Percentiles rank a stretch among this genome's conserved stretches.
These are phyloP conservation scores for Pygmarrhopalites habei DNA, from an alignment of 1,140 invertebrate species.

Conservation along the genomic window DNA sequence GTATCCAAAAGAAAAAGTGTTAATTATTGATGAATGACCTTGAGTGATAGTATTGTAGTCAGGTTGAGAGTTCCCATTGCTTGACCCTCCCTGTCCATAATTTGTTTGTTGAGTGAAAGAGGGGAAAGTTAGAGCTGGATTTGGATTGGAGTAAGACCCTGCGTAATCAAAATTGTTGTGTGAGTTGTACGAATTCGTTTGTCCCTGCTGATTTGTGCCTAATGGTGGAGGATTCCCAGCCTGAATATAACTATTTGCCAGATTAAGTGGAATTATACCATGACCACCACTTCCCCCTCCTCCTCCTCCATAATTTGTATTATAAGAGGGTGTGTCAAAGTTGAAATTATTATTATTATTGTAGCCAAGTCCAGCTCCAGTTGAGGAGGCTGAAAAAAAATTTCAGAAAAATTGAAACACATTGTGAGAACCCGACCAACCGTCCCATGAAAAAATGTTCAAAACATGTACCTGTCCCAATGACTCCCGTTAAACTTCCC, in stretches of 20 bases:
- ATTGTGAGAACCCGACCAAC: too few relatives aligned
- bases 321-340: constrained; percentile 10
- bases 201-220: background rate
- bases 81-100: background rate
- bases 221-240: background rate
- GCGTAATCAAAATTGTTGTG: background rate
- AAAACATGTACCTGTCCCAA: too few relatives aligned
- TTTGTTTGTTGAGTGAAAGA: too few relatives aligned
- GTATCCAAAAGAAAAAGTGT: too few relatives aligned
- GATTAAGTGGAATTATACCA: constrained; percentile 28
- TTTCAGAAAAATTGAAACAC: too few relatives aligned
- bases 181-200: background rate
- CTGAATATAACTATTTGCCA: constrained; percentile 29
- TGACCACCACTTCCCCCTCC: too few relatives aligned
- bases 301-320: too few relatives aligned
- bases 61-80: background rate
- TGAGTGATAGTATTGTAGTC: constrained; percentile 31
- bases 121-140: constrained; percentile 1
- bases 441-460: too few relatives aligned
- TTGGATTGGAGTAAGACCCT: background rate
- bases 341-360: constrained; percentile 12
- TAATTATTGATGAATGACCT: constrained; percentile 34
- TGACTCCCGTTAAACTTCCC: background rate
- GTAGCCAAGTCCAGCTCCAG: constrained; percentile 1
- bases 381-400: background rate